Evolutionary conservation across 1,140 invertebrate genomes (phyloP).

Genomic region (Rhynchophorus ferrugineus): DNA sequence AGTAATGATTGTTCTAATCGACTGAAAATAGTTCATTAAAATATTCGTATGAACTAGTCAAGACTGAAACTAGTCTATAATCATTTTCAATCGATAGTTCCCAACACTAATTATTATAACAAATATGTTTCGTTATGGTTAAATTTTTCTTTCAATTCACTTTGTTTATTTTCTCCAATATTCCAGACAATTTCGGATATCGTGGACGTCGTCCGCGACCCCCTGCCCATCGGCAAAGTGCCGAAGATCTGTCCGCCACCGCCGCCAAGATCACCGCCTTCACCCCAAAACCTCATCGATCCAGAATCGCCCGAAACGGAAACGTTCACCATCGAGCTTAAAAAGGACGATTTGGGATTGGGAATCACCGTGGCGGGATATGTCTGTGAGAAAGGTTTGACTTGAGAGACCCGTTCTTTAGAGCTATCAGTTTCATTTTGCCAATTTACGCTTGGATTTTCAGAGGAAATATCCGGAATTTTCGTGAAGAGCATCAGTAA

Average conservation of each 20-base stretch:
- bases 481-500: constrained; percentile 94
- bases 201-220: constrained; percentile 47
- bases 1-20: too few relatives aligned
- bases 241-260: constrained; percentile 43
- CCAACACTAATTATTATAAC: too few relatives aligned
- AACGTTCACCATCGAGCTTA: constrained; percentile 76
- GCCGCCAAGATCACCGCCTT: not conserved
- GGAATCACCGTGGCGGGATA: constrained; percentile 96
- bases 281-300: constrained; percentile 43
- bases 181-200: constrained; percentile 47
- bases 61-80: too few relatives aligned
- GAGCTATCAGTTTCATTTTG: too few relatives aligned
- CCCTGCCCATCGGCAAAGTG: constrained; percentile 40
- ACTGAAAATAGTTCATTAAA: too few relatives aligned
- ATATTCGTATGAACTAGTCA: too few relatives aligned
- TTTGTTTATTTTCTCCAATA: constrained; percentile 30
- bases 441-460: too few relatives aligned
- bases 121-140: too few relatives aligned
- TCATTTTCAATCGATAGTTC: too few relatives aligned
- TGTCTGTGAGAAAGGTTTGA: constrained; percentile 75
- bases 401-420: too few relatives aligned
- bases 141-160: constrained; percentile 9
- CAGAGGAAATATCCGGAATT: constrained; percentile 91
- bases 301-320: constrained; percentile 71
- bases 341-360: constrained; percentile 77